phyloP scores from a whole-genome alignment of 2,888 invertebrate genomes.

The Meghimatium bilineatum region DNA sequence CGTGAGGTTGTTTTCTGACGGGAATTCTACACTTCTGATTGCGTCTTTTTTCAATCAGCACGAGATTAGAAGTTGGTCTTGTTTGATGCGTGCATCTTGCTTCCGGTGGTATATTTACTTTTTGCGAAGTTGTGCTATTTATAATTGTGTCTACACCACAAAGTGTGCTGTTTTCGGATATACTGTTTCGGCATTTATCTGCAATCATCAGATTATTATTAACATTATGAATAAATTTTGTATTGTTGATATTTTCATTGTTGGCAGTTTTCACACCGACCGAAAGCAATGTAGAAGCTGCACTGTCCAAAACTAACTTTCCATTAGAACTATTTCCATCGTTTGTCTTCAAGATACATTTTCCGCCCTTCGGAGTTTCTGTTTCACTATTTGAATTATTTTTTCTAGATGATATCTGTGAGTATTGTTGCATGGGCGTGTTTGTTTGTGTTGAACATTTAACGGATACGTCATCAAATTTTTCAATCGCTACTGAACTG shows the following conservation, averaged over 20 bases:
- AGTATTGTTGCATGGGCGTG: neutral
- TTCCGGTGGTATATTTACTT: neutral
- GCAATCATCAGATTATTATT: neutral
- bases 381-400: neutral
- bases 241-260: neutral
- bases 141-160: neutral
- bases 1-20: neutral
- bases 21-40: constrained; percentile 14
- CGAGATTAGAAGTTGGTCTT: neutral
- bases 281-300: neutral
- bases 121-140: neutral
- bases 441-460: neutral
- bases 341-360: neutral
- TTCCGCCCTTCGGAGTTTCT: neutral
- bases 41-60: neutral
- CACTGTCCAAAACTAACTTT: neutral
- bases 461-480: neutral
- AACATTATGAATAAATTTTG: neutral
- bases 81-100: neutral
- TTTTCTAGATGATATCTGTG: neutral
- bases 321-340: neutral
- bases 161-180: neutral
- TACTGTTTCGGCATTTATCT: neutral
- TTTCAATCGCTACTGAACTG: neutral
- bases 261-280: neutral